These are phyloP conservation scores for Ageneiosus marmoratus DNA, from an alignment of 2,113 vertebrate species.

Conservation along the genomic window DNA sequence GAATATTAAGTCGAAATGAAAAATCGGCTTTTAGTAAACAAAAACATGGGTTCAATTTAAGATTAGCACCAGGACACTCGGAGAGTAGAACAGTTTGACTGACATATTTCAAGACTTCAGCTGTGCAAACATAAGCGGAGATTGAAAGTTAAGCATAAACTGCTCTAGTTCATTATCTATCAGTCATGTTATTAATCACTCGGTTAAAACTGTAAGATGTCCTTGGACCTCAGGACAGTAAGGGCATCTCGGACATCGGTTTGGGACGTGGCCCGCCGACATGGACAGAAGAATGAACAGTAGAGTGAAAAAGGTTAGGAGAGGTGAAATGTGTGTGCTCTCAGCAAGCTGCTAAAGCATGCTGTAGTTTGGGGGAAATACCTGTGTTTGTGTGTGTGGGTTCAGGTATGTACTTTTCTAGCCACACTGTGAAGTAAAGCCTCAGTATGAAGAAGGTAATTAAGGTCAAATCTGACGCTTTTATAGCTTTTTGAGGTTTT, in stretches of 20 bases:
- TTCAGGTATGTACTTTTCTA: constrained; percentile 40
- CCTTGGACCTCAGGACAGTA: not conserved
- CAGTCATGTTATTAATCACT: not conserved
- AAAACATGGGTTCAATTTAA: not conserved
- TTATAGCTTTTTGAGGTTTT: not conserved
- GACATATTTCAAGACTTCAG: not conserved
- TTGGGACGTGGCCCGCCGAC: no score
- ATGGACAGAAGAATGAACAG: constrained; percentile 11
- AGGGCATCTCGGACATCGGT: not conserved
- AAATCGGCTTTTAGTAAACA: not conserved
- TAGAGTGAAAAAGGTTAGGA: not conserved
- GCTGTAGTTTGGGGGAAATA: constrained; percentile 29
- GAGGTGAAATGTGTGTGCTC: constrained; percentile 25
- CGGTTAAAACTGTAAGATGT: not conserved
- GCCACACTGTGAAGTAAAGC: constrained; percentile 43
- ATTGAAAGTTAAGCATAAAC: no score
- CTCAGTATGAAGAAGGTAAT: constrained; percentile 25
- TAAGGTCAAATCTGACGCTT: not conserved
- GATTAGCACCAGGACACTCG: not conserved
- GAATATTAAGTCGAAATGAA: not conserved
- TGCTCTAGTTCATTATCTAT: not conserved
- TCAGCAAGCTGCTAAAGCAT: constrained; percentile 37
- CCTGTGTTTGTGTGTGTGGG: constrained; percentile 16
- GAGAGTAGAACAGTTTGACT: not conserved
- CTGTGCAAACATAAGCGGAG: no score